Base-by-base conservation (phyloP, 2,888 invertebrate species). In the Choristoneura rosaceana region DNA sequence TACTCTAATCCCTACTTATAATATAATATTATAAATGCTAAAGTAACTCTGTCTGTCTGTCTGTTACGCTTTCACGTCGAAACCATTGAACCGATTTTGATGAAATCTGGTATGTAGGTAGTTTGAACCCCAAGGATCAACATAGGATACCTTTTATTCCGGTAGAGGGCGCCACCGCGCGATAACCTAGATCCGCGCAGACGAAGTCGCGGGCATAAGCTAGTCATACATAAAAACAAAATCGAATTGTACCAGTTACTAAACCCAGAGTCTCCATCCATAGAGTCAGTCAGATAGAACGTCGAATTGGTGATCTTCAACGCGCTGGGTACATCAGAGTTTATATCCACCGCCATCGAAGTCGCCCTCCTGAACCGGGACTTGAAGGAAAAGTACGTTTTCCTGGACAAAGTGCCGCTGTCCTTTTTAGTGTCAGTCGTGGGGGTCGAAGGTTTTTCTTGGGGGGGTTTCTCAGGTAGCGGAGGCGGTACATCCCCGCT, bases 281-380 rank as follows among this genome's bases (percentile, higher is more conserved):
- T 95, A 0, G 96, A 95, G 76, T 96, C 96, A 64, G 96, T 96
- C 78, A 97, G 86, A 82, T 97, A 97, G 86, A 97, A 97, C 0
- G 96, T 96, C 64, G 97, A 96, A 76, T 96, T 95, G 0, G 96
- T 95, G 61, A 95, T 93, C 78, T 94, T 94, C 70, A 95, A 79
- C 2, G 95, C 92, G 76, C 94, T 94, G 0, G 95, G 94, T 55
- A 95, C 89, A n/a, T 95, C 95, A 3, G 84, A 80, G 61, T 94
- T 94, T 34, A 94, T 91, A 75, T 95, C 95, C 17, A 95, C 90
- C 2, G 95, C 95, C 75, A 96, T 84, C 12, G 95, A 95, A 55
- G 95, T 93, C 59, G 95, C 95, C 71, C 96, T 90, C 62, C 96
- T 92, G 80, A 96, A 95, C 75, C 96, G 94, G 0, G 95, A 95